Evolutionary conservation across 2,113 vertebrate genomes (phyloP).

Genomic region (Eretmochelys imbricata): DNA sequence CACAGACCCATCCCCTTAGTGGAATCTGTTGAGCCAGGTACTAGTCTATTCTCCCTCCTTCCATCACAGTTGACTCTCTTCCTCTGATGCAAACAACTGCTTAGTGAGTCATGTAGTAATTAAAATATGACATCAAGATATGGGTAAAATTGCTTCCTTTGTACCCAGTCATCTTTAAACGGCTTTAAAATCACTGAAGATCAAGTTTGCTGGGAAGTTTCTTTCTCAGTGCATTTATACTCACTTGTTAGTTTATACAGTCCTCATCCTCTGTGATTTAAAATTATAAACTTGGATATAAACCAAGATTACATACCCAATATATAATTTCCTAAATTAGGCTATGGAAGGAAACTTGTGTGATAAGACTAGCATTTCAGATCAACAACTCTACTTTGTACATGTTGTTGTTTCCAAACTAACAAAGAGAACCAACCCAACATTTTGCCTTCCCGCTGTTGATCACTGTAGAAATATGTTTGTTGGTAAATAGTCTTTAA

Average conservation of each 20-base stretch:
- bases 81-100: not conserved
- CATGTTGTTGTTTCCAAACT: not conserved
- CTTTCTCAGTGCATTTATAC: not conserved
- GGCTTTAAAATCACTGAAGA: not conserved
- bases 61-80: not conserved
- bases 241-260: not conserved
- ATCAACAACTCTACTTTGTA: not conserved
- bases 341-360: not conserved
- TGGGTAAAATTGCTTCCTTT: not conserved
- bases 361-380: not conserved
- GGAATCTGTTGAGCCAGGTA: not conserved
- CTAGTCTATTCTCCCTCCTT: not conserved
- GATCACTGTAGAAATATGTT: not conserved
- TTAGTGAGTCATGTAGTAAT: not conserved
- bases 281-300: not conserved
- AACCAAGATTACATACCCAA: not conserved
- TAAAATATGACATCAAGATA: not conserved
- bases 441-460: not conserved
- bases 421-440: not conserved
- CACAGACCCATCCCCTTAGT: not conserved
- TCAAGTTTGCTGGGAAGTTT: not conserved
- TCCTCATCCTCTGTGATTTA: not conserved
- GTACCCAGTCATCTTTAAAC: not conserved
- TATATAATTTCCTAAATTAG: not conserved
- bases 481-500: not conserved